Evolutionary conservation across 2,888 invertebrate genomes (phyloP), one percentile per base, ranked within the genome.

Genomic region (Anarsia innoxiella): DNA sequence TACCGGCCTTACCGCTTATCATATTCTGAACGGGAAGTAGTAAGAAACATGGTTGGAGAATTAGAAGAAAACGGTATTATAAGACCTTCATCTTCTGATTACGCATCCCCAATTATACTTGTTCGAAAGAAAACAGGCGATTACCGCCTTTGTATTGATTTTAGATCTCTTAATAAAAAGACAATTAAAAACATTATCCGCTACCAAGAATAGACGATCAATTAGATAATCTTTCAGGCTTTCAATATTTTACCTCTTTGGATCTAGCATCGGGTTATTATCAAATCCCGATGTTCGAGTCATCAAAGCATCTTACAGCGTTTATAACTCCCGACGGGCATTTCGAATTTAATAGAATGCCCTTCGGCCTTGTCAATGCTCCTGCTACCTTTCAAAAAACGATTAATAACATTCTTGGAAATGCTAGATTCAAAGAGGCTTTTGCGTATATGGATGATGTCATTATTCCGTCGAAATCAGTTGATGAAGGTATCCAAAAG

Each of bases 41-140:
- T 49, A 8, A 37, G 30, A 1, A 31, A 37, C 3, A 50, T 48
- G 12, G 36, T 52, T 4, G 12, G 28, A 1, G 49, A 51, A 13
- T 35, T 53, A 5, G 27, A 49, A 16, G 38, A 46, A 8, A 48
- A 50, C 0, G 49, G 45, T 9, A 48, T 54, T 13, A 42, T 51
- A 5, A 34, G 38, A 12, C 48, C 48, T 6, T 49, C 49, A 0
- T 33, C 32, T 2, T 51, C 51, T 6, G 43, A 44, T 13, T 49
- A 45, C 32, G 46, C 52, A 3, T 49, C 44, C n/a, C 49, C 49
- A 0, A 39, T 51, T 1, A 42, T 55, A 4, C 19, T 28, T 37
- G n/a, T 33, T 13, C 2, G n/a, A 10, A 14, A 31, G 19, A 31
- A 16, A 15, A 5, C 5, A 4, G 19, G 28, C 28, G 25, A 38